Evolutionary conservation across 2,113 vertebrate species (phyloP).

Genomic region (Butorides virescens): DNA sequence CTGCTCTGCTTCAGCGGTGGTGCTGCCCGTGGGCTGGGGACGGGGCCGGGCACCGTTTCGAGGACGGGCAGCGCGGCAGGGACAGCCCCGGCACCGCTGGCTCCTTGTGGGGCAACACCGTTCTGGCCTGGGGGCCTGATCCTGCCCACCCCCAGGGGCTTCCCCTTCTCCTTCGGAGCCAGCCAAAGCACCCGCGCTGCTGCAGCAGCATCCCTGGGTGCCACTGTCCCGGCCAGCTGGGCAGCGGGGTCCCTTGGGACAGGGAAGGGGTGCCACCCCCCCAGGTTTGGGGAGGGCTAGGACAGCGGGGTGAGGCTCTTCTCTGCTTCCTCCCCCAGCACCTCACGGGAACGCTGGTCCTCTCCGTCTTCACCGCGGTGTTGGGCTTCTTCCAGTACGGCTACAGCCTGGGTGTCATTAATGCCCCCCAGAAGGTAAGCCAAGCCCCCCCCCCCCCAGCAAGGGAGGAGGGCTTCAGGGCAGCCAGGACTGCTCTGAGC

Average conservation of each 20-base stretch:
- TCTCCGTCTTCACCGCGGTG: constrained; percentile 85
- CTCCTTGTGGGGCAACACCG: background rate
- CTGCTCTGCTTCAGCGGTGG: background rate
- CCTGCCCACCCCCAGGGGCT: background rate
- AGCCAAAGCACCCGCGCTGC: background rate
- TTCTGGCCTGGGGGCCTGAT: background rate
- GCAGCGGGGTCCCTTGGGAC: background rate
- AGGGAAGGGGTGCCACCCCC: background rate
- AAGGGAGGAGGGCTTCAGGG: background rate
- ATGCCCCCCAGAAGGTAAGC: constrained; percentile 91
- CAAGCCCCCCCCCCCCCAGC: background rate
- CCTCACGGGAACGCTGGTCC: constrained; percentile 80
- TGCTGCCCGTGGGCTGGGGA: background rate
- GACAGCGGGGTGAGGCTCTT: background rate
- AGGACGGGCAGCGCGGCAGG: background rate
- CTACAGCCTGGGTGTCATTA: constrained; percentile 94
- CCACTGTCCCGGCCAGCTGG: accelerated
- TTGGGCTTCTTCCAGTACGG: constrained; percentile 93
- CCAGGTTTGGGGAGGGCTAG: background rate
- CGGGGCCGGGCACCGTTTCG: accelerated
- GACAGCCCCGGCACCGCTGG: background rate
- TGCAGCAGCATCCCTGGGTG: background rate
- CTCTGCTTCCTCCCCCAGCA: constrained; percentile 68
- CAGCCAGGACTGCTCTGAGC: background rate
- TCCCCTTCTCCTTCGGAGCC: background rate